Percentiles rank a stretch among this genome's conserved stretches.
These are phyloP conservation scores for Delphinapterus leucas DNA, from an alignment of 2,113 vertebrate genomes.

Conservation along the genomic window DNA sequence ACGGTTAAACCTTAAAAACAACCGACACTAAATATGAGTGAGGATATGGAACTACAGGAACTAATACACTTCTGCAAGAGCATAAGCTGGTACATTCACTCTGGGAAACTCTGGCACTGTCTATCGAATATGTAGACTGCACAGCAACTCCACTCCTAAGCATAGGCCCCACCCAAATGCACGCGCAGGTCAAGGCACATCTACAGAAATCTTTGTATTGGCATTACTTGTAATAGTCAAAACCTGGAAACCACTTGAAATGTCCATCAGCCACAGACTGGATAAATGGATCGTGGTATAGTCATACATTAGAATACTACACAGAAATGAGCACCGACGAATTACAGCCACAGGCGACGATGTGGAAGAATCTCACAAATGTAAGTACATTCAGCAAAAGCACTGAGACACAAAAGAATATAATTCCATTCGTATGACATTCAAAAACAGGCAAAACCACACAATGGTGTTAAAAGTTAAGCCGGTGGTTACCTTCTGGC, in stretches of 20 bases:
- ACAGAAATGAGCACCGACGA: neutral
- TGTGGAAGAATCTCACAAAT: neutral
- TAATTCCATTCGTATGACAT: neutral
- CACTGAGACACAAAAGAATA: neutral
- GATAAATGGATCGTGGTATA: neutral
- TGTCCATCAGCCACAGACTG: neutral
- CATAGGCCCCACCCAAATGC: neutral
- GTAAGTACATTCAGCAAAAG: neutral
- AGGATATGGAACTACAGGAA: neutral
- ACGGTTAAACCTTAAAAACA: neutral
- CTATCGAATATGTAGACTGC: neutral
- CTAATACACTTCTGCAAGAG: neutral
- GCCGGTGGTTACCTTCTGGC: neutral
- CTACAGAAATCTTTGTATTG: neutral
- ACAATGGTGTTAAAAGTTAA: neutral
- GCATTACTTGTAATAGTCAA: neutral
- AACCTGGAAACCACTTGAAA: neutral
- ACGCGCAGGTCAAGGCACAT: neutral
- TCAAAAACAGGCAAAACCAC: neutral
- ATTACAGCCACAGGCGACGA: neutral
- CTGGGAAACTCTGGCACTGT: neutral
- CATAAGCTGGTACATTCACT: neutral
- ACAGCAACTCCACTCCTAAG: neutral
- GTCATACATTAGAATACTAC: neutral
- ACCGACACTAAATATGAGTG: neutral